Evolutionary conservation across 2,888 invertebrate species (phyloP).

Genomic region (Lepidochitona cinerea): DNA sequence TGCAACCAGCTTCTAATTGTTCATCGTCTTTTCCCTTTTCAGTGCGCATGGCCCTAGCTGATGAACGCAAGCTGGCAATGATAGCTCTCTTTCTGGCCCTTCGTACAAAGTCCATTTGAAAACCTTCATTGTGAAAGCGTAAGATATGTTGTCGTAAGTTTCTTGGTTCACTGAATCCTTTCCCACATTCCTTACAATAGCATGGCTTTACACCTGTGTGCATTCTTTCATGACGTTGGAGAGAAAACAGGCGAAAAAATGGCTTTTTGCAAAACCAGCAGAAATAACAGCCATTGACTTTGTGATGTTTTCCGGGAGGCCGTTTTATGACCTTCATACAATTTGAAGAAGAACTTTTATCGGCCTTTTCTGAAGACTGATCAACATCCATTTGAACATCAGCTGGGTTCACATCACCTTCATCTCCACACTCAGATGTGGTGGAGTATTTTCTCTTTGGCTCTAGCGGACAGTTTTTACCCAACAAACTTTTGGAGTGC

Average conservation of each 20-base stretch:
- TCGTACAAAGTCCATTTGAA: slow-evolving; percentile 15
- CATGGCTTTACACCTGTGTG: slow-evolving; percentile 69
- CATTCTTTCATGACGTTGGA: slow-evolving; percentile 69
- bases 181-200: slow-evolving; percentile 67
- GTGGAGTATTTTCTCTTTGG: not conserved
- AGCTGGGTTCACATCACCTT: not conserved
- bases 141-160: slow-evolving; percentile 69
- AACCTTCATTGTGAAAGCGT: slow-evolving; percentile 53
- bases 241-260: slow-evolving; percentile 65
- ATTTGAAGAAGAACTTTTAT: not conserved
- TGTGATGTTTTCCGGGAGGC: slow-evolving; percentile 2
- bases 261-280: slow-evolving; percentile 68
- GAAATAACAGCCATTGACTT: slow-evolving; percentile 34
- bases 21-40: not conserved
- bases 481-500: not conserved
- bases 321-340: not conserved
- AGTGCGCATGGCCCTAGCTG: slow-evolving; percentile 1
- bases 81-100: slow-evolving; percentile 18
- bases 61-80: slow-evolving; percentile 18
- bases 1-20: not conserved
- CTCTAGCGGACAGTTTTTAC: not conserved
- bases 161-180: slow-evolving; percentile 68
- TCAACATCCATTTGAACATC: not conserved
- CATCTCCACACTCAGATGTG: not conserved
- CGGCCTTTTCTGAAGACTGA: not conserved